Conservation (phyloP, 1,140 invertebrate species). For the Pemphigus obesinymphae region DNA sequence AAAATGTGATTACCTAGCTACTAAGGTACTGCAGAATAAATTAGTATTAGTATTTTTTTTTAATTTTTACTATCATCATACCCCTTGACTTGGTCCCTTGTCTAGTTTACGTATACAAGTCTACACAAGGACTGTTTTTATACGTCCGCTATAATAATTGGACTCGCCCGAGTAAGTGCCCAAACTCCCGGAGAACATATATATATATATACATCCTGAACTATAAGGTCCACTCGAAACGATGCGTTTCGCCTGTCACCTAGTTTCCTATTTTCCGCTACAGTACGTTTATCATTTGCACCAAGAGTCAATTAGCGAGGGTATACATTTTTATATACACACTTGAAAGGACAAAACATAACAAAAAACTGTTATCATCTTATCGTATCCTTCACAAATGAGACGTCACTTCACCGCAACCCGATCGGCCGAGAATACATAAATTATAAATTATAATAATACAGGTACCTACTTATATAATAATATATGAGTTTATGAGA, state of each 20-base stretch:
- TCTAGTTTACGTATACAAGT: not conserved
- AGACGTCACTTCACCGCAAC: no score
- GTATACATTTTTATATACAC: slow-evolving; percentile 17
- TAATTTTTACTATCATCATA: not conserved
- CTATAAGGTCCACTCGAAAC: not conserved
- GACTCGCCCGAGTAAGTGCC: not conserved
- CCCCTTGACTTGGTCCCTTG: not conserved
- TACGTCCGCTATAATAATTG: slow-evolving; percentile 4
- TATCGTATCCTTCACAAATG: not conserved
- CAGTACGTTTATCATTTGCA: slow-evolving; percentile 12
- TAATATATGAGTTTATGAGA: no score
- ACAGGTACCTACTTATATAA: no score
- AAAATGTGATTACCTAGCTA: no score
- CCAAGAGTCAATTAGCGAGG: slow-evolving; percentile 17
- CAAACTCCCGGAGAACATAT: not conserved
- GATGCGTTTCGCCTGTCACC: not conserved
- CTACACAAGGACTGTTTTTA: not conserved
- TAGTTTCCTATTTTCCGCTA: not conserved
- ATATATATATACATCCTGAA: not conserved
- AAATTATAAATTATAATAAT: no score
- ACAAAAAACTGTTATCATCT: slow-evolving; percentile 1
- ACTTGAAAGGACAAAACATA: not conserved
- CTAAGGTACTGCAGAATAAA: no score
- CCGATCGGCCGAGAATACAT: no score
- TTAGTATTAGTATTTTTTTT: no score